Conservation (phyloP, 2,797 vertebrate genomes). For the Phylloscopus collybita region DNA sequence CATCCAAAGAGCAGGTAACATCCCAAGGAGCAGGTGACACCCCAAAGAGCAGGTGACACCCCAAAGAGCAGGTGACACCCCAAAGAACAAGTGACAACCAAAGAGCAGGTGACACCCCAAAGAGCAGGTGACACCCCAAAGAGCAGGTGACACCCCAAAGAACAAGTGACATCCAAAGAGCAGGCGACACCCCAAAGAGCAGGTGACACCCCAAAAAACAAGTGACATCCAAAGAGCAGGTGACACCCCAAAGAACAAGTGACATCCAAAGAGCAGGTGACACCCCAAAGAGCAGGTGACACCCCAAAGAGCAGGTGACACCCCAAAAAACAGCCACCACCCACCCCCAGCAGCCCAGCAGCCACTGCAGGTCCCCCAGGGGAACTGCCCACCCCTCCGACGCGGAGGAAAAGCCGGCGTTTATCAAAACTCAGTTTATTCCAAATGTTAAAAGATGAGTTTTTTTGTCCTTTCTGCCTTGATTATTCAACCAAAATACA, state of each 20-base stretch:
- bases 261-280: too few species aligned
- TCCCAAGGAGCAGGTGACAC: too few species aligned
- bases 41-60: too few species aligned
- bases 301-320: background rate
- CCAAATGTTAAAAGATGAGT: slow-evolving; percentile 73
- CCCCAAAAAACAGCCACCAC: background rate
- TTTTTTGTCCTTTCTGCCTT: background rate
- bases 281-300: background rate
- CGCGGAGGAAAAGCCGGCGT: background rate
- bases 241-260: background rate
- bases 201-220: background rate
- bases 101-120: background rate
- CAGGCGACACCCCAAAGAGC: background rate
- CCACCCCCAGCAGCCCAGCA: accelerated
- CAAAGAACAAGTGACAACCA: too few species aligned
- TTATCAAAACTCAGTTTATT: slow-evolving; percentile 77
- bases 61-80: background rate
- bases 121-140: background rate
- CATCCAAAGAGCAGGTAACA: too few species aligned
- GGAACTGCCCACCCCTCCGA: background rate
- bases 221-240: too few species aligned
- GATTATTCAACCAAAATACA: slow-evolving; percentile 69
- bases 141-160: background rate
- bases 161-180: too few species aligned
- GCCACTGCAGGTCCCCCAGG: accelerated